Percentiles rank a stretch among this genome's conserved stretches.
Conservation (phyloP, 2,888 invertebrate genomes). For the Venusia cambrica region DNA sequence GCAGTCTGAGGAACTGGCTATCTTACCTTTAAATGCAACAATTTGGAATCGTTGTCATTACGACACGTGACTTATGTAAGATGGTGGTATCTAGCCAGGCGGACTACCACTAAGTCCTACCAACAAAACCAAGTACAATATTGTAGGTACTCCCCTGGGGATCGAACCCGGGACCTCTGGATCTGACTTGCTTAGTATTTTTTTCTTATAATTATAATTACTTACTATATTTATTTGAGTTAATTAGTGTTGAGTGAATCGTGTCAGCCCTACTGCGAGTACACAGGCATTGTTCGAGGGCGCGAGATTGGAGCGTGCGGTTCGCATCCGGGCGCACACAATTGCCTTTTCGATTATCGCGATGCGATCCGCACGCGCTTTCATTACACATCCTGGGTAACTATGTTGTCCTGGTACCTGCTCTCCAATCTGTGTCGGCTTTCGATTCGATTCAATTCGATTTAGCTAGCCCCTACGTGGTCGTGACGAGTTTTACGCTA, state of each 20-base stretch:
- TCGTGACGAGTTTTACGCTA: conserved; percentile 17
- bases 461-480: conserved; percentile 10
- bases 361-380: conserved; percentile 49
- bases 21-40: too few species aligned
- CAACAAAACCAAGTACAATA: too few species aligned
- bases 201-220: too few species aligned
- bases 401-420: conserved; percentile 32
- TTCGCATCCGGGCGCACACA: conserved; percentile 62
- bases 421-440: conserved; percentile 30
- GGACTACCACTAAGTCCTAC: too few species aligned
- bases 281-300: conserved; percentile 45
- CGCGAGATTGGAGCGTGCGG: conserved; percentile 64
- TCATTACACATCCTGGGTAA: conserved; percentile 42
- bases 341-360: conserved; percentile 60
- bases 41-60: too few species aligned
- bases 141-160: too few species aligned
- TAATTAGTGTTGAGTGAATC: conserved; percentile 23
- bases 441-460: conserved; percentile 23
- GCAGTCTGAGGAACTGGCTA: too few species aligned
- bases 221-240: too few species aligned
- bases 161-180: too few species aligned
- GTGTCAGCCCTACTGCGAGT: conserved; percentile 38
- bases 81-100: too few species aligned
- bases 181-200: too few species aligned
- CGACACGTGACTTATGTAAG: too few species aligned